phyloP scores from a whole-genome alignment of 2,113 vertebrate genomes.

The Coptodon rendalli region DNA sequence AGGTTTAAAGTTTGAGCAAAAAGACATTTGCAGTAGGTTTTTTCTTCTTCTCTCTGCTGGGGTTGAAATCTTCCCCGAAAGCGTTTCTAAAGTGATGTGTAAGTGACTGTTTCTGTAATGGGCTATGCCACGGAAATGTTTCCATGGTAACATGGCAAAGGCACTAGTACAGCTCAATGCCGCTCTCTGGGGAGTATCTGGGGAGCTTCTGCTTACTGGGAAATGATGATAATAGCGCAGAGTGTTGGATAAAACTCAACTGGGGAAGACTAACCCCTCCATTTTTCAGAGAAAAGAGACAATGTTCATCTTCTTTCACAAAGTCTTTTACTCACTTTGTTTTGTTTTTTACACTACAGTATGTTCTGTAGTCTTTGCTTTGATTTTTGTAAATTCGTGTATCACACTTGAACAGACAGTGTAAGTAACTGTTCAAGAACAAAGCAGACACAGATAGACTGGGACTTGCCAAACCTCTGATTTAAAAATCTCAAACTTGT shows the following conservation, averaged over 20 bases:
- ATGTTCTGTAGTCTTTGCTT: neutral
- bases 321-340: neutral
- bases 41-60: conserved; percentile 27
- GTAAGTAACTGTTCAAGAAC: neutral
- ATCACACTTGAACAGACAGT: neutral
- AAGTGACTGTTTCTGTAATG: conserved; percentile 68
- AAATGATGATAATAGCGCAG: conserved; percentile 61
- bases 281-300: conserved; percentile 25
- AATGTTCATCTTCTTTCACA: neutral
- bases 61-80: conserved; percentile 40
- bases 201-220: conserved; percentile 61
- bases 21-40: conserved; percentile 33
- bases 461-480: neutral
- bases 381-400: neutral
- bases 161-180: conserved; percentile 59
- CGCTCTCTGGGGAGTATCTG: conserved; percentile 61
- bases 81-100: conserved; percentile 59
- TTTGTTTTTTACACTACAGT: neutral
- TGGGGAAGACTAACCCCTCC: conserved; percentile 39
- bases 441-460: neutral
- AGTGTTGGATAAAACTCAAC: conserved; percentile 61
- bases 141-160: conserved; percentile 68
- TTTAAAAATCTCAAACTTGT: neutral
- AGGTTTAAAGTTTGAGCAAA: conserved; percentile 24
- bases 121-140: conserved; percentile 64